These are phyloP conservation scores for Cylindroiulus punctatus DNA, from an alignment of 2,888 invertebrate genomes.

Conservation along the genomic window DNA sequence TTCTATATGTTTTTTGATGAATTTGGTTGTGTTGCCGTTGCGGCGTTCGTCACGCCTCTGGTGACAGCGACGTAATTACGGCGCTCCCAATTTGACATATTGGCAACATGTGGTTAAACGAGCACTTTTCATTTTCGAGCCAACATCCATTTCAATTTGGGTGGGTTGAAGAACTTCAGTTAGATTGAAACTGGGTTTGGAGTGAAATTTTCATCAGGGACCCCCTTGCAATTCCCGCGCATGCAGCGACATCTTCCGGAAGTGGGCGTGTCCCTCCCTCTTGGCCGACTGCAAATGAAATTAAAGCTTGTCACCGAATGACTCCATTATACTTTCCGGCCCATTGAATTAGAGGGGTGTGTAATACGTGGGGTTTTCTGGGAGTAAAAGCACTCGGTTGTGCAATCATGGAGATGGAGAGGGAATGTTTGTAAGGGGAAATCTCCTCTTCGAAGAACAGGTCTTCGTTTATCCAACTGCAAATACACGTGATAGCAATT, in stretches of 20 bases:
- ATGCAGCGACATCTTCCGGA: background rate
- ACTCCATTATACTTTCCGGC: conserved; percentile 53
- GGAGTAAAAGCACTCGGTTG: background rate
- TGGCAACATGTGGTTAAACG: conserved; percentile 7
- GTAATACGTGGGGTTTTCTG: conserved; percentile 29
- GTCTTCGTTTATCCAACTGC: too few species aligned
- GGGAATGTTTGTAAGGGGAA: background rate
- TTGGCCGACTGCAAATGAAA: conserved; percentile 51
- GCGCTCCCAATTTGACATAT: conserved; percentile 1
- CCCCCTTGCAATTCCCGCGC: background rate
- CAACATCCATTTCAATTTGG: conserved; percentile 28
- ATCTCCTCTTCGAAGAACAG: background rate
- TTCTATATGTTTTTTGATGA: background rate
- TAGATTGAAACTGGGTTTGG: background rate
- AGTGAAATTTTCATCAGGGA: background rate
- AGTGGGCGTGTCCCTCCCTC: conserved; percentile 44
- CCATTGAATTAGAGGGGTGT: conserved; percentile 53
- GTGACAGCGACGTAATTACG: background rate
- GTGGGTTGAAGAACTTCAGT: conserved; percentile 12
- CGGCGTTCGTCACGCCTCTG: background rate
- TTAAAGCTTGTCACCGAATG: conserved; percentile 55
- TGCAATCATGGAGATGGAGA: background rate
- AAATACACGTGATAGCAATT: too few species aligned
- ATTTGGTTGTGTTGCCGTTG: background rate
- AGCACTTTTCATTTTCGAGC: conserved; percentile 14